phyloP scores from a whole-genome alignment of 2,113 vertebrate genomes.

The Myxocyprinus asiaticus region DNA sequence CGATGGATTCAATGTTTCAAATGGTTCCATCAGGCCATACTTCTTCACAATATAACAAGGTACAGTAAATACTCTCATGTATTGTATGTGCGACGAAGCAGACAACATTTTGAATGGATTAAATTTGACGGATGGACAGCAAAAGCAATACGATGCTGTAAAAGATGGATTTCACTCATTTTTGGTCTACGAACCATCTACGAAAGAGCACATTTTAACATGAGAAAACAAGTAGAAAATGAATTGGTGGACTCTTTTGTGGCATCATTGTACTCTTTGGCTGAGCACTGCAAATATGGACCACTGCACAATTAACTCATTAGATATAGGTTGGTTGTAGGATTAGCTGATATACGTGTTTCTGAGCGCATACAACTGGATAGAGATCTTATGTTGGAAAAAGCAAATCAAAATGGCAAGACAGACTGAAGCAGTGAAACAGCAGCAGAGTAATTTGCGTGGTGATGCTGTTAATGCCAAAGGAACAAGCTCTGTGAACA shows the following conservation, averaged over 20 bases:
- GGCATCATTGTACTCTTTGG: conserved; percentile 25
- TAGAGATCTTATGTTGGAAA: conserved; percentile 1
- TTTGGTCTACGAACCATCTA: no score
- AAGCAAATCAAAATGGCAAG: conserved; percentile 10
- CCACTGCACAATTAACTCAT: conserved; percentile 22
- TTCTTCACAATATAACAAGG: no score
- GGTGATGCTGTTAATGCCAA: not conserved
- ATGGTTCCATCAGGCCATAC: no score
- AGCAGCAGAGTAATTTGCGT: conserved; percentile 8
- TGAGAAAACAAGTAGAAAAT: conserved; percentile 15
- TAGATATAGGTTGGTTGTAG: conserved; percentile 35
- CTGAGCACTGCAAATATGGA: conserved; percentile 46
- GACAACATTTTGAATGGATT: conserved; percentile 4
- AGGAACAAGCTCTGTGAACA: not conserved
- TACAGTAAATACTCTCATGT: conserved; percentile 29
- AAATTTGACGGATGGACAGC: not conserved
- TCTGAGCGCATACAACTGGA: conserved; percentile 41
- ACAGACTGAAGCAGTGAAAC: not conserved
- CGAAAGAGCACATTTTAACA: conserved; percentile 35
- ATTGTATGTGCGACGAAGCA: conserved; percentile 33
- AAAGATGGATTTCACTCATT: conserved; percentile 11
- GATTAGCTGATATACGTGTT: conserved; percentile 18
- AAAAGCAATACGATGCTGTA: not conserved
- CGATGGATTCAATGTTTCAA: conserved; percentile 28
- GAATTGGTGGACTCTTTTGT: conserved; percentile 23